These are phyloP conservation scores for Eidolon dupreanum DNA, from an alignment of 2,797 vertebrate genomes.

Conservation along the genomic window DNA sequence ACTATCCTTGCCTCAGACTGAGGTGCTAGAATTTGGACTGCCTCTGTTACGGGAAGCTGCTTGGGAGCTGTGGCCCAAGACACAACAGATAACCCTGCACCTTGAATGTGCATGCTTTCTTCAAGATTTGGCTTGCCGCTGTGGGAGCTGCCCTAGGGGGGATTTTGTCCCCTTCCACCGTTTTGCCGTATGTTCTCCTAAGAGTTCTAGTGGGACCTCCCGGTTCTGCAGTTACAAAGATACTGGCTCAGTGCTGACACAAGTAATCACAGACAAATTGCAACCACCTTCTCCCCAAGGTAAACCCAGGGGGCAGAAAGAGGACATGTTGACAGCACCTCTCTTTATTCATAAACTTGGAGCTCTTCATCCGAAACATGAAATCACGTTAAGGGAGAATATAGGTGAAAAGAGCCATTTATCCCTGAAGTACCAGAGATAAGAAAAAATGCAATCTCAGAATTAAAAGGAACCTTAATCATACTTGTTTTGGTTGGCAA, in stretches of 20 bases:
- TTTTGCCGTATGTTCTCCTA: slow-evolving; percentile 33
- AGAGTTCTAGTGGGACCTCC: background rate
- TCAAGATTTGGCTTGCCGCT: slow-evolving; percentile 52
- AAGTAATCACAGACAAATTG: slow-evolving; percentile 49
- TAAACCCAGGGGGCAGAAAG: background rate
- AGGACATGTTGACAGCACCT: background rate
- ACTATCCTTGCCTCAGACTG: background rate
- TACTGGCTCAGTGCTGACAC: slow-evolving; percentile 53
- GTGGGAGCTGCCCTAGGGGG: slow-evolving; percentile 47
- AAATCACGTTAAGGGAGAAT: slow-evolving; percentile 2
- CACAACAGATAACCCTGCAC: slow-evolving; percentile 55
- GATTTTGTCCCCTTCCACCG: slow-evolving; percentile 70
- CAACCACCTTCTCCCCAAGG: slow-evolving; percentile 63
- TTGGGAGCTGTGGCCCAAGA: slow-evolving; percentile 67
- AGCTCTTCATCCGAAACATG: background rate
- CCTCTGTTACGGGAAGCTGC: slow-evolving; percentile 65
- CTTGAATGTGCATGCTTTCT: slow-evolving; percentile 70
- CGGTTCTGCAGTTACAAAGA: slow-evolving; percentile 49
- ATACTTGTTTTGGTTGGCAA: background rate
- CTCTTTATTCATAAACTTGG: background rate
- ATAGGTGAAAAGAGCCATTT: background rate
- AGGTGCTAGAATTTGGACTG: slow-evolving; percentile 60
- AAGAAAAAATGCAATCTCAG: background rate
- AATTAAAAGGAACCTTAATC: background rate
- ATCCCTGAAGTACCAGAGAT: background rate